Evolutionary conservation across 2,113 vertebrate genomes (phyloP), one percentile per base, ranked within the genome.

Genomic region (Xerus inauris): DNA sequence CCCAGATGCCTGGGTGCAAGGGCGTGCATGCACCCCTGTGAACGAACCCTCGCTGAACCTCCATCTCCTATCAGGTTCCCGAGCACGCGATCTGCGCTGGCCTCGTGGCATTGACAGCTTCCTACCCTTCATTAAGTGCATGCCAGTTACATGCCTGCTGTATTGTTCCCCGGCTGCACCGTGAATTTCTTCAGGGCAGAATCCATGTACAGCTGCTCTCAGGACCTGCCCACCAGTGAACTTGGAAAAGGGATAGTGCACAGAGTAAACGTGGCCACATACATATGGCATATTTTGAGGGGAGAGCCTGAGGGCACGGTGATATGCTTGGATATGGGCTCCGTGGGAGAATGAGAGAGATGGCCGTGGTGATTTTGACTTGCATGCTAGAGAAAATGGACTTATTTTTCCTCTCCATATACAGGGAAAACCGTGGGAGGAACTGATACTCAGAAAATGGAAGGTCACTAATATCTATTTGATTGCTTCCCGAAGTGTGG

Each of bases 391-490:
- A 76, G 93, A 89, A 89, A 95, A 93, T 90, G 65, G 87, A 94
- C 76, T 89, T 97, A 75, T 87, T 42, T n/a, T n/a, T n/a, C n/a
- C 59, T 83, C 2, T 26, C 38, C 2, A 65, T 45, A 75, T 12
- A 35, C 8, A 57, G 69, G 64, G 87, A 64, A 57, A 57, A 20
- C 13, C 2, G 71, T 64, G 59, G 96, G 89, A 95, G 91, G 96
- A 95, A 85, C 40, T 17, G 87, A 45, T 49, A n/a, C 71, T 94
- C 81, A 67, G 87, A 65, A 92, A 92, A 92, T 30, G 10, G 76
- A 87, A 96, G 51, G 84, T 73, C 92, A 81, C 92, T 92, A 72
- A 73, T 87, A 90, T 92, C 97, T 64, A 84, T 94, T 94, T 92
- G 83, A 89, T 81, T 73, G 92, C 77, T 94, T 84, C 59, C 35